phyloP scores from a whole-genome alignment of 2,113 vertebrate species.

The Dipodomys spectabilis region DNA sequence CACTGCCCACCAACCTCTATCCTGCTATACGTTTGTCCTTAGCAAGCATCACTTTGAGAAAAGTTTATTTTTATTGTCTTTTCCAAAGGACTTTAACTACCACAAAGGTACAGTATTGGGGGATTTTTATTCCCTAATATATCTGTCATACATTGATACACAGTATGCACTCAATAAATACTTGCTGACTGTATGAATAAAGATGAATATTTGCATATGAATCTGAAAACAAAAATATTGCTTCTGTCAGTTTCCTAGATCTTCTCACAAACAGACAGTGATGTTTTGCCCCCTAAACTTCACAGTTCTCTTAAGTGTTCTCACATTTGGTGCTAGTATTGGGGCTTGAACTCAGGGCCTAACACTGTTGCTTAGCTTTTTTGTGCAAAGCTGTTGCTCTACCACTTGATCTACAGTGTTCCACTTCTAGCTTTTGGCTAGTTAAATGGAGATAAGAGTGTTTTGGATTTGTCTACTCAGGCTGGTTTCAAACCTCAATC shows the following conservation, averaged over 20 bases:
- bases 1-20: not conserved
- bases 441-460: too few species aligned
- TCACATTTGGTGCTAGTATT: too few species aligned
- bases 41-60: constrained; percentile 27
- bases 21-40: not conserved
- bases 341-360: too few species aligned
- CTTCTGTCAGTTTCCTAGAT: not conserved
- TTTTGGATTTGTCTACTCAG: too few species aligned
- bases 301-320: not conserved
- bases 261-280: not conserved
- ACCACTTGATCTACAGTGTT: too few species aligned
- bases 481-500: too few species aligned
- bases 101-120: not conserved
- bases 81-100: not conserved
- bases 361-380: too few species aligned
- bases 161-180: not conserved
- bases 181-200: not conserved
- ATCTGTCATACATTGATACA: not conserved
- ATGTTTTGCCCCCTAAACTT: not conserved
- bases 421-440: too few species aligned
- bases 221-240: constrained; percentile 3
- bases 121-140: not conserved
- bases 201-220: not conserved
- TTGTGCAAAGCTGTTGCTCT: too few species aligned
- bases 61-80: constrained; percentile 13